These are phyloP conservation scores for Branchinecta lindahli DNA, from an alignment of 1,140 invertebrate species.

Conservation along the genomic window DNA sequence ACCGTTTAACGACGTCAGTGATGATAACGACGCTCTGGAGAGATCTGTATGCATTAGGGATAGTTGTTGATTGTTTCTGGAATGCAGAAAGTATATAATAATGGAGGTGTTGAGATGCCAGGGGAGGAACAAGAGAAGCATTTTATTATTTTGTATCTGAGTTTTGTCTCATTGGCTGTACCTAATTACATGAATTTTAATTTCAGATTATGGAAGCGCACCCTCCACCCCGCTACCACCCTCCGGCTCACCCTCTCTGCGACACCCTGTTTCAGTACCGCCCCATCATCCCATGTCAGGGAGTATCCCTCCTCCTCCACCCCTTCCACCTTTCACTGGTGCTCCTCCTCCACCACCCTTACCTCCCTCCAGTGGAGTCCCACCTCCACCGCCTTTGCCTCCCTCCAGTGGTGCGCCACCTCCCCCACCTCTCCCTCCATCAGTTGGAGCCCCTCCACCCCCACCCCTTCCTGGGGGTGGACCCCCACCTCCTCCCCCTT, in stretches of 20 bases:
- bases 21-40: too few relatives aligned
- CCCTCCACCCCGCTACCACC: conserved; percentile 12
- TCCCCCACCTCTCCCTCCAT: conserved; percentile 18
- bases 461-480: background rate
- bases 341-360: conserved; percentile 16
- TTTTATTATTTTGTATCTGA: too few relatives aligned
- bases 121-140: too few relatives aligned
- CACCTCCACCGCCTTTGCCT: conserved; percentile 15
- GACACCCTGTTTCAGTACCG: conserved; percentile 14
- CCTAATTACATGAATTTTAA: background rate
- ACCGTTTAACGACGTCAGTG: too few relatives aligned
- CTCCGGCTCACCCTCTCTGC: conserved; percentile 16
- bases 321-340: conserved; percentile 13
- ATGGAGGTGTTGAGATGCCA: too few relatives aligned
- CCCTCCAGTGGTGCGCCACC: conserved; percentile 16
- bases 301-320: conserved; percentile 11
- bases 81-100: too few relatives aligned
- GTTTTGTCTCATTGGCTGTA: too few relatives aligned
- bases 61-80: too few relatives aligned
- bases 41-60: too few relatives aligned
- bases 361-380: conserved; percentile 13
- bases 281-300: conserved; percentile 18
- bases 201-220: conserved; percentile 15
- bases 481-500: conserved; percentile 19
- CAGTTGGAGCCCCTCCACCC: background rate